Conservation (phyloP, 92 coral and sea anemone species). For the Montipora capitata region DNA sequence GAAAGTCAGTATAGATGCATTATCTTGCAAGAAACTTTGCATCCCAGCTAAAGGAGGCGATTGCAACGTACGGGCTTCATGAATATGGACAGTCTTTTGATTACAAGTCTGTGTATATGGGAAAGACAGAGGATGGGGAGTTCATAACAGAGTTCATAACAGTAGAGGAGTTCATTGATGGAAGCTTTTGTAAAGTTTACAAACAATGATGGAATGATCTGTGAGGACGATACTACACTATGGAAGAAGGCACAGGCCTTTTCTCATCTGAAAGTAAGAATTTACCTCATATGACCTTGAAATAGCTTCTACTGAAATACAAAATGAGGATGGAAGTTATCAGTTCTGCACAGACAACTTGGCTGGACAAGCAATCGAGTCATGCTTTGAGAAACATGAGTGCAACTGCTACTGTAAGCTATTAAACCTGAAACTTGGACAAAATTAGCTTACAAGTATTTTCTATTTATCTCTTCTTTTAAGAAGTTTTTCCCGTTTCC, state of each 20-base stretch:
- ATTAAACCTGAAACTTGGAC: constrained; percentile 61
- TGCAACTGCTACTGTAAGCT: constrained; percentile 65
- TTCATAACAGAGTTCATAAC: constrained; percentile 51
- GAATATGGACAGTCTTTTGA: constrained; percentile 60
- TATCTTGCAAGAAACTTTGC: constrained; percentile 77
- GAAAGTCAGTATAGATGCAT: constrained; percentile 75
- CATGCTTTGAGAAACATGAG: constrained; percentile 56
- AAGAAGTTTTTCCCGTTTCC: no score
- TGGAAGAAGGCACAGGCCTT: constrained; percentile 74
- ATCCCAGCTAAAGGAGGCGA: constrained; percentile 68
- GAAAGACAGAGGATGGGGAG: constrained; percentile 65
- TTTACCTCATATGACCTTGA: constrained; percentile 78
- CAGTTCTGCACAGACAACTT: constrained; percentile 78
- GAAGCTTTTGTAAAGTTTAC: constrained; percentile 59
- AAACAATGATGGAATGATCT: constrained; percentile 75
- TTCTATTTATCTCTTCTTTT: neutral
- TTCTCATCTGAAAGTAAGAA: constrained; percentile 68
- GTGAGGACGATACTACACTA: constrained; percentile 58
- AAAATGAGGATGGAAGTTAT: constrained; percentile 62
- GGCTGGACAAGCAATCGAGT: constrained; percentile 54
- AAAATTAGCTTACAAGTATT: constrained; percentile 25
- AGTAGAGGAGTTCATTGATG: constrained; percentile 68
- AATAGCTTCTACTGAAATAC: constrained; percentile 58
- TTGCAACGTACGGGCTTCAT: constrained; percentile 47
- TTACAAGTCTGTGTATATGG: constrained; percentile 69